Evolutionary conservation across 2,113 vertebrate species (phyloP), one percentile per base, ranked within the genome.

Genomic region (Oryzias javanicus): DNA sequence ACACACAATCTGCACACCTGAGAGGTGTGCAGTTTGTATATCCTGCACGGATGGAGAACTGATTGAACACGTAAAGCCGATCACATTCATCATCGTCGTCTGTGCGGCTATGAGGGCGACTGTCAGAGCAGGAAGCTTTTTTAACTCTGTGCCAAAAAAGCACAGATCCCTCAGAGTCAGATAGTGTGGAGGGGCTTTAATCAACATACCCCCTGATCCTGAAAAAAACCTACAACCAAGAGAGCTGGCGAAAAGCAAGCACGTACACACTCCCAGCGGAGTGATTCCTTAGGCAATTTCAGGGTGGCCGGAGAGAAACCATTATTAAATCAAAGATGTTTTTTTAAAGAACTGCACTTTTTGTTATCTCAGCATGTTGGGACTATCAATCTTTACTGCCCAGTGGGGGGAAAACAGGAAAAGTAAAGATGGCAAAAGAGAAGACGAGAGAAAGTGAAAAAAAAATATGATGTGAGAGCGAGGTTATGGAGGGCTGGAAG

Each of bases 281-380:
- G 71, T 74, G 35, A 74, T 73, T 84, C 77, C 76, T 78, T 55
- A 76, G 73, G 81, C 72, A 19, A 67, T 82, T 71, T 50, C 61
- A 59, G 79, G 81, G 78, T 78, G 79, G 80, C 76, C 58, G 18
- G 67, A 52, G 16, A 74, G 80, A 78, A 64, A 63, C 54, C 69
- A 50, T 89, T 80, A 89, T 89, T 90, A 86, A 90, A 89, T 91
- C 86, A 89, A 51, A 70, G 25, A 79, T 10, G 56, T 60, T 42
- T 52, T n/a, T 64, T 22, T 20, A 8, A 45, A 64, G 63, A 60
- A 74, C 0, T 7, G 42, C n/a, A 45, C n/a, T 19, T 47, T 18
- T 18, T 47, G 80, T 76, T 59, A 75, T 75, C 58, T 44, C 70
- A 64, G 70, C 25, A 64, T 47, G 51, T 67, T 57, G 54, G 48